phyloP scores from a whole-genome alignment of 2,888 invertebrate species.

The Mimumesa dahlbomi region DNA sequence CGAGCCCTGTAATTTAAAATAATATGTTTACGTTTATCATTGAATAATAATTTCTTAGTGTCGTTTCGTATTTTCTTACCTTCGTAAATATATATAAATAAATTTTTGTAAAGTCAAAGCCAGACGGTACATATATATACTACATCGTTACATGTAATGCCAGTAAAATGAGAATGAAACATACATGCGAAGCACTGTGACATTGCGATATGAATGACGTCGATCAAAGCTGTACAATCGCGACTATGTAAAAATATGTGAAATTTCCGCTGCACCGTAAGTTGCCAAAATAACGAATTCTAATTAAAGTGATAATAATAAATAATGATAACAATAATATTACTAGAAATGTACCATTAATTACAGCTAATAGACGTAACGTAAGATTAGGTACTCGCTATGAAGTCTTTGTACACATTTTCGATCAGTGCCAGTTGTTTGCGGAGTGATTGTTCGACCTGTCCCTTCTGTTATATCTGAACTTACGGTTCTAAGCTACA shows the following conservation, averaged over 20 bases:
- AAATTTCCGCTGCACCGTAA: constrained; percentile 75
- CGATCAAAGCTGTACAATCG: constrained; percentile 56
- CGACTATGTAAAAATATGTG: constrained; percentile 67
- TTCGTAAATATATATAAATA: constrained; percentile 75
- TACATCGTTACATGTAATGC: constrained; percentile 74
- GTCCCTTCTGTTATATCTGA: constrained; percentile 49
- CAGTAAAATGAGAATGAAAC: constrained; percentile 59
- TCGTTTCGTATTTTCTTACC: constrained; percentile 80
- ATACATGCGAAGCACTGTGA: constrained; percentile 73
- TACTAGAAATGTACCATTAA: constrained; percentile 60
- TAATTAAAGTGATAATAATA: constrained; percentile 71
- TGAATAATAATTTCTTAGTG: constrained; percentile 76
- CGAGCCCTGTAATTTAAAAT: constrained; percentile 72
- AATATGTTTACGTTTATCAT: constrained; percentile 74
- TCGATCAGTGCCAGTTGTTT: constrained; percentile 49
- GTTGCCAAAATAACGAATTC: constrained; percentile 77
- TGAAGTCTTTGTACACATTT: constrained; percentile 61
- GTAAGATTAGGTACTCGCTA: constrained; percentile 63
- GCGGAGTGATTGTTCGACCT: constrained; percentile 45
- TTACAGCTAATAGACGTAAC: constrained; percentile 65
- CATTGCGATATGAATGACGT: constrained; percentile 57
- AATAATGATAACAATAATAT: constrained; percentile 59
- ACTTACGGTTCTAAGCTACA: constrained; percentile 70
- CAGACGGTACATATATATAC: constrained; percentile 64
- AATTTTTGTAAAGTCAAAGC: constrained; percentile 74